A percentile compares a stretch with the other conserved stretches of the same genome.
These are phyloP conservation scores for Bellardia bayeri DNA, from an alignment of 2,888 invertebrate species.

Conservation along the genomic window DNA sequence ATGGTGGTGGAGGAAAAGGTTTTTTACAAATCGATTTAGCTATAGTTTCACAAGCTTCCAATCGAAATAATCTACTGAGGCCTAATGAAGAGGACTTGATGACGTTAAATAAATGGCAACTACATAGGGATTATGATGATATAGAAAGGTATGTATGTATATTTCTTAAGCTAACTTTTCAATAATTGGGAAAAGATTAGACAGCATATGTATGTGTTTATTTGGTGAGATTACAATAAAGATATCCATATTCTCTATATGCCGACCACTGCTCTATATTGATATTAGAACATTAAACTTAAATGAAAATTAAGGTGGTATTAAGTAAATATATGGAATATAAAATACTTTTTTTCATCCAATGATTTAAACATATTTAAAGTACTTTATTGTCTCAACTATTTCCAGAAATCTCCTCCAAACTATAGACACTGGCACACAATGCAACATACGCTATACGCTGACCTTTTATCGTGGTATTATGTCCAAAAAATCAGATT, in stretches of 20 bases:
- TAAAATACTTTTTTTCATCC: too few species aligned
- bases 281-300: too few species aligned
- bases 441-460: constrained; percentile 85
- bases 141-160: constrained; percentile 86
- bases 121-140: constrained; percentile 86
- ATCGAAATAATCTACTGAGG: constrained; percentile 56
- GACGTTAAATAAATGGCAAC: constrained; percentile 75
- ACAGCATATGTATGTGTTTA: too few species aligned
- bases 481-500: constrained; percentile 82
- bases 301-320: too few species aligned
- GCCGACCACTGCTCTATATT: too few species aligned
- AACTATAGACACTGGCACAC: constrained; percentile 73
- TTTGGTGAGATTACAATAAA: too few species aligned
- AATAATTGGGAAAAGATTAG: background rate
- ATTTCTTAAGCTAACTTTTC: background rate
- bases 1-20: constrained; percentile 85
- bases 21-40: constrained; percentile 93
- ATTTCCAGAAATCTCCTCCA: constrained; percentile 79
- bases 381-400: background rate
- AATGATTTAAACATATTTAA: too few species aligned
- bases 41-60: constrained; percentile 86
- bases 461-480: constrained; percentile 86
- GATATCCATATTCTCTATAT: too few species aligned
- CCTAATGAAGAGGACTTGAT: constrained; percentile 67
- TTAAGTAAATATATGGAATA: too few species aligned